Conservation (phyloP, 2,888 invertebrate species). For the Nezara viridula region DNA sequence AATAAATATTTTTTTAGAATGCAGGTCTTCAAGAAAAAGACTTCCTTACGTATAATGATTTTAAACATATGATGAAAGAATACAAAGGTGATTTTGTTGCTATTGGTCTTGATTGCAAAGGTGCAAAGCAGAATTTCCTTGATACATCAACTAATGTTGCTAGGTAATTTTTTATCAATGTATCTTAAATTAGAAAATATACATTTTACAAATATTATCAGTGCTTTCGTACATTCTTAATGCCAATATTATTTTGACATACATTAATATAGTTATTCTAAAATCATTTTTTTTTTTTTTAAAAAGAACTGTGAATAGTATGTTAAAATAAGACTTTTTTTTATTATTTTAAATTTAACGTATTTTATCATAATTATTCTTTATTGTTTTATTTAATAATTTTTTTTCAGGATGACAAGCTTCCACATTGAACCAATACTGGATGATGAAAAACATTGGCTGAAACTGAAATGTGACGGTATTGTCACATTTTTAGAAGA, state of each 20-base stretch:
- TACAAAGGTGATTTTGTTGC: conserved; percentile 96
- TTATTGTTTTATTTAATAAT: not conserved
- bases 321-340: too few relatives aligned
- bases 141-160: conserved; percentile 96
- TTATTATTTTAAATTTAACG: not conserved
- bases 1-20: conserved; percentile 72
- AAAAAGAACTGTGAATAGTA: too few relatives aligned
- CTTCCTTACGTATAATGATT: conserved; percentile 90
- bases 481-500: conserved; percentile 94
- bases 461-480: conserved; percentile 86
- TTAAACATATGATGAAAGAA: conserved; percentile 96
- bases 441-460: conserved; percentile 77
- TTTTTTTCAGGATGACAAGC: conserved; percentile 86
- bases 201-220: not conserved
- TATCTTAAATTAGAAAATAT: not conserved
- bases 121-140: conserved; percentile 94
- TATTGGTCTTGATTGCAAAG: conserved; percentile 94
- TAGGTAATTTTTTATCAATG: conserved; percentile 68
- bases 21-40: conserved; percentile 92
- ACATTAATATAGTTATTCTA: too few relatives aligned
- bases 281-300: conserved; percentile 47
- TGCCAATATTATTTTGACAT: too few relatives aligned
- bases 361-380: not conserved
- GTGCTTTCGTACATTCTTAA: conserved; percentile 43
- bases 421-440: conserved; percentile 88